Evolutionary conservation across 2,888 invertebrate genomes (phyloP), one percentile per base, ranked within the genome.

Genomic region (Blera fallax): DNA sequence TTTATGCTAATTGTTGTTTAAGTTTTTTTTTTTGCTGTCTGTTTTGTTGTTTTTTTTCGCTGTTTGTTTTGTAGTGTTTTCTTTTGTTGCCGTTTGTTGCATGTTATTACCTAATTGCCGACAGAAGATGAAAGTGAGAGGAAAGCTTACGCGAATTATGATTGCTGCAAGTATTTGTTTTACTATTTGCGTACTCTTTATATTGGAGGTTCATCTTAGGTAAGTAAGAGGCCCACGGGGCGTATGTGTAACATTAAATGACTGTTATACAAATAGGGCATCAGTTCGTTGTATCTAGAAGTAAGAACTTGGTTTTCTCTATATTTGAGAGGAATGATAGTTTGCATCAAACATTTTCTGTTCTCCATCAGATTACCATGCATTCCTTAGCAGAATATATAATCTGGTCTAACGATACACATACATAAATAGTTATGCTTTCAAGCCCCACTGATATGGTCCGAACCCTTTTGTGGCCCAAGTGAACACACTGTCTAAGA

Each of bases 71-170:
- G 37, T 21, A 14, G n/a, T 52, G 64, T 34, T 32, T 64, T 34
- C 37, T 54, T 56, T 7, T n/a, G 8, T 29, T 74, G 65, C 11
- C 18, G 27, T 43, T 37, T 54, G 40, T 54, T 83, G 67, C 60
- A 72, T 65, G 32, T 45, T 73, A 48, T 70, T 50, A 62, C 48
- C 67, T 43, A 74, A 70, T 58, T 37, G 40, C 24, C 16, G 50
- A 50, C 50, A 40, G 16, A 69, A 84, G 45, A 80, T 74, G 70
- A 84, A 84, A 84, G 80, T 70, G 70, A 76, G 40, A 76, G 74
- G 64, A 80, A 79, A 84, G 84, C 58, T 80, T 45, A 43, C 1
- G 18, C 8, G 3, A 60, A 58, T 21, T 24, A 7, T 58, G 10
- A 10, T 43, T 10, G 21, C n/a, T 10, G 0, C 10, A 24, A 21